Percentiles rank a stretch among this genome's conserved stretches.
phyloP scores from a whole-genome alignment of 1,140 invertebrate genomes.

The Neelides sp. region DNA sequence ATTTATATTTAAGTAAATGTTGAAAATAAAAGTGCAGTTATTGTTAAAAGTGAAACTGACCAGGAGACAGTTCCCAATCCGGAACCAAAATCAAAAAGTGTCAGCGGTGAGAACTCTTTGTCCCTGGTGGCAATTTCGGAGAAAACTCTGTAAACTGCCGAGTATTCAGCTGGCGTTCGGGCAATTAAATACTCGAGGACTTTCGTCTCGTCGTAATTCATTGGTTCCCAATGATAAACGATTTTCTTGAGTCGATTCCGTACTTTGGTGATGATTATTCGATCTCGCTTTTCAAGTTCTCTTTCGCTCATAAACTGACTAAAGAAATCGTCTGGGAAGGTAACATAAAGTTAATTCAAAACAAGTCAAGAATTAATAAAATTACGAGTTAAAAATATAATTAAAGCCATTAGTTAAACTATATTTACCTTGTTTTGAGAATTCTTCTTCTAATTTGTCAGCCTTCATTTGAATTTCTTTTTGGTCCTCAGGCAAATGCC shows the following conservation, averaged over 20 bases:
- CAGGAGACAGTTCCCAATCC: constrained; percentile 71
- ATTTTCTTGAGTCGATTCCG: constrained; percentile 42
- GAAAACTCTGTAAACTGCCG: constrained; percentile 54
- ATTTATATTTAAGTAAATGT: too few species aligned
- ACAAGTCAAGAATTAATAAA: background rate
- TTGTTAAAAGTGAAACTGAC: constrained; percentile 40
- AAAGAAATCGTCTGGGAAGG: constrained; percentile 32
- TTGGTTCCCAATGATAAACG: constrained; percentile 56
- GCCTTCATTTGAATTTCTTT: constrained; percentile 40
- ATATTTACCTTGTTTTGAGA: constrained; percentile 33
- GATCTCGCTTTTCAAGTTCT: constrained; percentile 26
- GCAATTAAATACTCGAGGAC: constrained; percentile 53
- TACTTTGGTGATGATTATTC: constrained; percentile 21
- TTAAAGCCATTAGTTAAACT: constrained; percentile 9
- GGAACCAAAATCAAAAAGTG: constrained; percentile 80
- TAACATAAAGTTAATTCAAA: too few species aligned
- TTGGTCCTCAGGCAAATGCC: constrained; percentile 49
- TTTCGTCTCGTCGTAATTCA: constrained; percentile 51
- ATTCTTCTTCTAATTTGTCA: constrained; percentile 34
- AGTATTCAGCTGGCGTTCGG: constrained; percentile 59
- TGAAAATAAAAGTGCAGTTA: too few species aligned
- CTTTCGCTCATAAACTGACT: constrained; percentile 28
- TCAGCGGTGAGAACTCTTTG: constrained; percentile 55
- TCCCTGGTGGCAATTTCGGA: constrained; percentile 53
- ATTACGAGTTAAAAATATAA: constrained; percentile 7